Base-by-base conservation (phyloP, 2,113 vertebrate genomes). In the Daphoenositta chrysoptera region DNA sequence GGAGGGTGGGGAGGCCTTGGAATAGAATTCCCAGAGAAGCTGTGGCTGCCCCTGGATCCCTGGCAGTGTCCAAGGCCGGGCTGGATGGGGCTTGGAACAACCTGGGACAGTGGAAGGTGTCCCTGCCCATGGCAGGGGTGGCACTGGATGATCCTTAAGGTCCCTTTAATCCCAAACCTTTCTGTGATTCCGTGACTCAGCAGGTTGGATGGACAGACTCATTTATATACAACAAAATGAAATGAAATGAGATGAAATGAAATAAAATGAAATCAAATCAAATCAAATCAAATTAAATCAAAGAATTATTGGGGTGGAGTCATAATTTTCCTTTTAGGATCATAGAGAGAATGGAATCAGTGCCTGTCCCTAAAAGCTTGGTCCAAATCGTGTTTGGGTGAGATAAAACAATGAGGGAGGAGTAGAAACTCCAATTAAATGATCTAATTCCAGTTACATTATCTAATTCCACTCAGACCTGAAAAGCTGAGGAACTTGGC, bases 41-140 rank as follows among this genome's bases (percentile, higher is more conserved):
- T 73, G 48, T 11, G 68, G 39, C 27, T 63, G 65, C 10, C 26
- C 31, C 56, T 50, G 45, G 65, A 71, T 31, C 68, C 56, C 13
- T 63, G 68, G 33, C 2, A 60, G 20, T 72, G 39, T 0, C 27
- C 57, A 5, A 39, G 68, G 68, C 9, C 57, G 23, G 33, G 33
- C 0, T 72, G 81, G 33, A 63, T 1, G 1, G 19, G 3, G 8
- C 9, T 72, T 31, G 57, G 81, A 64, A 1, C 27, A 54, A 0
- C 27, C 40, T 48, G 40, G 50, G 15, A 28, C 0, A 0, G 27
- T n/a, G 69, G 58, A 0, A 75, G 8, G 2, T 64, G 58, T 64
- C 28, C 68, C 48, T 54, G 28, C 15, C 53, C n/a, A 7, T 23
- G 44, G 56, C 4, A 39, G 44, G 8, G 28, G 30, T 27, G 58